phyloP scores from a whole-genome alignment of 2,888 invertebrate species.

The Agriopis marginaria region DNA sequence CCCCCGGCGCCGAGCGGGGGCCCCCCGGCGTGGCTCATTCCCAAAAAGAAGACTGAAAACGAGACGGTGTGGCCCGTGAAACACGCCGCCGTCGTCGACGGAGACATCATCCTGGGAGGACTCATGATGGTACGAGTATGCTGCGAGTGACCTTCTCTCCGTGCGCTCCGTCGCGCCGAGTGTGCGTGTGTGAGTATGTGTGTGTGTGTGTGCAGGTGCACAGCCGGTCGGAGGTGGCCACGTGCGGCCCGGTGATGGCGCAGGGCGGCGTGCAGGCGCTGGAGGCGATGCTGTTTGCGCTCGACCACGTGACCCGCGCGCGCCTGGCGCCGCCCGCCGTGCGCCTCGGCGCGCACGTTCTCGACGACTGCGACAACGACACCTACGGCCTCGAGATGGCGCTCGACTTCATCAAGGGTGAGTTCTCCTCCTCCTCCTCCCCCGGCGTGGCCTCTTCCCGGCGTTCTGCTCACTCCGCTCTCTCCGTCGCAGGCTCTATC shows the following conservation, averaged over 20 bases:
- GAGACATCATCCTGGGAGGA: slow-evolving; percentile 94
- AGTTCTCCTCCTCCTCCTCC: neutral
- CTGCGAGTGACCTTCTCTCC: neutral
- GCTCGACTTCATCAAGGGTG: slow-evolving; percentile 96
- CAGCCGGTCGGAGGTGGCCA: slow-evolving; percentile 91
- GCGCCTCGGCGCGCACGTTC: slow-evolving; percentile 92
- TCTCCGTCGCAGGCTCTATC: slow-evolving; percentile 93
- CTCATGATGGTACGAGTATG: slow-evolving; percentile 91
- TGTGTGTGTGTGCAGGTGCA: slow-evolving; percentile 85
- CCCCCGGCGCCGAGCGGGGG: slow-evolving; percentile 18
- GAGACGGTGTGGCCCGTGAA: slow-evolving; percentile 90
- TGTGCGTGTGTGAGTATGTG: neutral
- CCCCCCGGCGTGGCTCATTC: slow-evolving; percentile 14
- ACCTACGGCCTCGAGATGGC: slow-evolving; percentile 97
- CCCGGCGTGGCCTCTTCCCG: neutral
- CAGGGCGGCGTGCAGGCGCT: slow-evolving; percentile 94
- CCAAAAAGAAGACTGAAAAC: slow-evolving; percentile 52
- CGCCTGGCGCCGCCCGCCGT: slow-evolving; percentile 89
- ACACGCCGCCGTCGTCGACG: slow-evolving; percentile 92
- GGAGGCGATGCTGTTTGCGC: slow-evolving; percentile 95
- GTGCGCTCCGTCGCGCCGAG: neutral
- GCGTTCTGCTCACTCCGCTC: neutral
- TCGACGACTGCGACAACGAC: slow-evolving; percentile 97
- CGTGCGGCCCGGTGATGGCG: slow-evolving; percentile 95
- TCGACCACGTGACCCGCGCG: slow-evolving; percentile 90